phyloP scores from a whole-genome alignment of 2,113 vertebrate genomes.

The Corydoras maculifer region DNA sequence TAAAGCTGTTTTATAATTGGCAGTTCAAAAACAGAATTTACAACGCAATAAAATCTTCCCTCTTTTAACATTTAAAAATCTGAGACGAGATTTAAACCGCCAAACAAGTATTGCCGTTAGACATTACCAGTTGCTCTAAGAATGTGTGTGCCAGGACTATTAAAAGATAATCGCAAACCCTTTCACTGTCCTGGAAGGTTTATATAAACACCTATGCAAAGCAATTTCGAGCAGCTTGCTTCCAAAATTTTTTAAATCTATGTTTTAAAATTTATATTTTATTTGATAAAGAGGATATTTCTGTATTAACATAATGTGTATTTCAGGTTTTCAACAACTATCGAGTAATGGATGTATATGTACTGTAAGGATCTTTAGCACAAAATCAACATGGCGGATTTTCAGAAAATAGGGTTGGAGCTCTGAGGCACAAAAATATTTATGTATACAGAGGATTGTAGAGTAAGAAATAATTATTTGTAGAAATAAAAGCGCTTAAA shows the following conservation, averaged over 20 bases:
- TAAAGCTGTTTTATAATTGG: no score
- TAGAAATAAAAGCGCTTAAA: background rate
- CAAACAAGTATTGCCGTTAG: background rate
- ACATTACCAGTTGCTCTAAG: background rate
- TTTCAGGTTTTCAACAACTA: background rate
- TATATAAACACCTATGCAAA: constrained; percentile 12
- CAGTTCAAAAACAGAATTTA: no score
- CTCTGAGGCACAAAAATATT: constrained; percentile 46
- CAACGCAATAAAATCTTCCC: no score
- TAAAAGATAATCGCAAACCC: constrained; percentile 5
- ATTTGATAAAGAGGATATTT: background rate
- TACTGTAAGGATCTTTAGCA: constrained; percentile 25
- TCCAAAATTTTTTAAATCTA: background rate
- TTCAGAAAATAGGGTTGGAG: constrained; percentile 54
- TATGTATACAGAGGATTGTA: constrained; percentile 32
- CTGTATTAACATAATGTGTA: no score
- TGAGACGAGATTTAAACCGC: no score
- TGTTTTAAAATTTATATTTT: background rate
- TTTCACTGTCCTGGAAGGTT: constrained; percentile 21
- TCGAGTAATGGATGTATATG: background rate
- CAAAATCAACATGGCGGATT: constrained; percentile 67
- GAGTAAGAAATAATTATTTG: constrained; percentile 19
- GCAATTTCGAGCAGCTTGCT: no score
- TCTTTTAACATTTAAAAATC: no score
- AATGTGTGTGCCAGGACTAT: background rate